phyloP scores from a whole-genome alignment of 92 coral and sea anemone species.

The Ricordea florida region DNA sequence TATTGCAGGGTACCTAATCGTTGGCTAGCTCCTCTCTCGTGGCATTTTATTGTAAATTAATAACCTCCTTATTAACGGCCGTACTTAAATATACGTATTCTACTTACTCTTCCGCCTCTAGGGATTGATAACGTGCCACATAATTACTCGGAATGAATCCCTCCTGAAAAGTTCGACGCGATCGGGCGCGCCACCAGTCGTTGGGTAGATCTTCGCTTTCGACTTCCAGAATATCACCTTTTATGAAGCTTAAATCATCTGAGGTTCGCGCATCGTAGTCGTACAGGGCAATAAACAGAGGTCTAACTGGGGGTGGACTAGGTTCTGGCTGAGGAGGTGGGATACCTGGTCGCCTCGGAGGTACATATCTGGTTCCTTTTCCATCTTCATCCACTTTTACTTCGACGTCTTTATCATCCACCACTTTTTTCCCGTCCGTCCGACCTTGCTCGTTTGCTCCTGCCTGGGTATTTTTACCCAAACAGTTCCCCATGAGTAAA shows the following conservation, averaged over 20 bases:
- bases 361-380: constrained; percentile 1
- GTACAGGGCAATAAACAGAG: constrained; percentile 83
- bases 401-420: constrained; percentile 35
- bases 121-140: constrained; percentile 83
- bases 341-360: constrained; percentile 46
- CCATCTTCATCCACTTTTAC: neutral
- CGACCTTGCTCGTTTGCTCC: neutral
- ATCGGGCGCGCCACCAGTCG: constrained; percentile 98
- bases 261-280: constrained; percentile 96
- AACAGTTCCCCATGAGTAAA: constrained; percentile 83
- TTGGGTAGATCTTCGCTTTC: constrained; percentile 70
- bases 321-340: constrained; percentile 45
- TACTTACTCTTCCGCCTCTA: constrained; percentile 99
- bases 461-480: constrained; percentile 58
- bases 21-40: no score
- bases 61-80: neutral
- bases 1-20: no score
- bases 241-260: constrained; percentile 94
- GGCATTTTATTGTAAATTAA: neutral
- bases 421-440: constrained; percentile 27
- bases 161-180: constrained; percentile 65
- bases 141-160: constrained; percentile 98
- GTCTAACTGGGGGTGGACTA: constrained; percentile 50
- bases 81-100: neutral
- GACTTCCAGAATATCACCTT: constrained; percentile 95